Percentiles rank a stretch among this genome's conserved stretches.
Conservation (phyloP, 2,888 invertebrate species). For the Mesorhabditis spiculigera region DNA sequence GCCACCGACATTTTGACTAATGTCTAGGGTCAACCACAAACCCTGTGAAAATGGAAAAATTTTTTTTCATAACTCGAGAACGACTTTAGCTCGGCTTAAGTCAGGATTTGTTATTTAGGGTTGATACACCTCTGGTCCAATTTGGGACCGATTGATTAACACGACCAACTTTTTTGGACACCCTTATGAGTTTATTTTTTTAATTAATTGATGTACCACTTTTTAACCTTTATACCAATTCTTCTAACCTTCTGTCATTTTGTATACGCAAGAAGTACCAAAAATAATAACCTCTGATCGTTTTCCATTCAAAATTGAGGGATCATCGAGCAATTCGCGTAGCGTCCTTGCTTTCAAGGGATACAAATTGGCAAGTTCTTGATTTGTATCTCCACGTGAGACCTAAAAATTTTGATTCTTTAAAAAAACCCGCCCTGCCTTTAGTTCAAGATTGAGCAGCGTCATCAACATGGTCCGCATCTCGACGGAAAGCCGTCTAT, state of each 20-base stretch:
- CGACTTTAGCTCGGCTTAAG: too few species aligned
- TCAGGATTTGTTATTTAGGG: too few species aligned
- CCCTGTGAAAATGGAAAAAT: too few species aligned
- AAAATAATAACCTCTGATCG: conserved; percentile 40
- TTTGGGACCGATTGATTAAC: too few species aligned
- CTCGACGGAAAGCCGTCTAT: conserved; percentile 48
- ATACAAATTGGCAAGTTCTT: conserved; percentile 45
- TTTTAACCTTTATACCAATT: background rate
- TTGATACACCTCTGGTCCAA: too few species aligned
- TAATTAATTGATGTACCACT: too few species aligned
- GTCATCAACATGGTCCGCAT: conserved; percentile 53
- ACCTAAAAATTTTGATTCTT: conserved; percentile 18
- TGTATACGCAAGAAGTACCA: too few species aligned
- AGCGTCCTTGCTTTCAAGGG: conserved; percentile 44
- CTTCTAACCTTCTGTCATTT: background rate
- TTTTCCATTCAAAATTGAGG: conserved; percentile 42
- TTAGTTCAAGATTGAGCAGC: conserved; percentile 50
- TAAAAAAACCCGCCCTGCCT: conserved; percentile 31
- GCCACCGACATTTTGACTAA: too few species aligned
- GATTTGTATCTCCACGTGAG: conserved; percentile 44
- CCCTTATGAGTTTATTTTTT: too few species aligned
- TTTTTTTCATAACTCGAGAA: too few species aligned
- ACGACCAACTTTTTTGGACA: too few species aligned
- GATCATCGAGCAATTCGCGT: conserved; percentile 46
- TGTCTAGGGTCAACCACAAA: too few species aligned